phyloP scores from a whole-genome alignment of 1,140 invertebrate species.

The Pinna nobilis region DNA sequence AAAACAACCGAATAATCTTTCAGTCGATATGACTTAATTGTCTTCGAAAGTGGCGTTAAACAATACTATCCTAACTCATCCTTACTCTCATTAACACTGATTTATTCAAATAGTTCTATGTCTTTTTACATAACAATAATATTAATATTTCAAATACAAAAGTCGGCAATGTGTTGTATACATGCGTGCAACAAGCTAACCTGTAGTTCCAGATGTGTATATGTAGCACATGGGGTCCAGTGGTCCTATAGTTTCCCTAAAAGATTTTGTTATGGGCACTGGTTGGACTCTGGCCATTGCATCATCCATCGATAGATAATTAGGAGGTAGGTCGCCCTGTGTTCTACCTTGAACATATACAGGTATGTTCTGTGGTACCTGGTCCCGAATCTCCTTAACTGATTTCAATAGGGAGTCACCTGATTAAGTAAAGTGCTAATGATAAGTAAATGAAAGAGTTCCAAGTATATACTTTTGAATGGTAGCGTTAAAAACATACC shows the following conservation, averaged over 20 bases:
- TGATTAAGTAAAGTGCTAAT: conserved; percentile 12
- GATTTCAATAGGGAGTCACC: conserved; percentile 36
- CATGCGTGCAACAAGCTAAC: conserved; percentile 21
- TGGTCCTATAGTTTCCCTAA: conserved; percentile 23
- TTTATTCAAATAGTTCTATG: no score
- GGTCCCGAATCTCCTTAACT: conserved; percentile 29
- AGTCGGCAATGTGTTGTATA: no score
- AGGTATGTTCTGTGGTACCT: conserved; percentile 12
- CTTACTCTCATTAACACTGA: no score
- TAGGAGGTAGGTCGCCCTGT: background rate
- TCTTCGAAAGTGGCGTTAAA: no score
- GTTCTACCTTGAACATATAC: conserved; percentile 23
- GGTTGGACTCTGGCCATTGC: conserved; percentile 12
- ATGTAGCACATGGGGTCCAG: conserved; percentile 34
- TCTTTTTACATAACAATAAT: no score
- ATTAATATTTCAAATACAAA: no score
- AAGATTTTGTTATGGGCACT: conserved; percentile 16
- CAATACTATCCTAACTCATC: no score
- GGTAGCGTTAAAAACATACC: no score
- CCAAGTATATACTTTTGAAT: no score
- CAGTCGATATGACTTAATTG: no score
- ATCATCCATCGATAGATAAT: conserved; percentile 28
- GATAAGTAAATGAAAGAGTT: no score
- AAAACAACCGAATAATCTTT: no score
- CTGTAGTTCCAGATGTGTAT: conserved; percentile 53